Base-by-base conservation (phyloP, 2,797 vertebrate genomes). In the Zalophus californianus region DNA sequence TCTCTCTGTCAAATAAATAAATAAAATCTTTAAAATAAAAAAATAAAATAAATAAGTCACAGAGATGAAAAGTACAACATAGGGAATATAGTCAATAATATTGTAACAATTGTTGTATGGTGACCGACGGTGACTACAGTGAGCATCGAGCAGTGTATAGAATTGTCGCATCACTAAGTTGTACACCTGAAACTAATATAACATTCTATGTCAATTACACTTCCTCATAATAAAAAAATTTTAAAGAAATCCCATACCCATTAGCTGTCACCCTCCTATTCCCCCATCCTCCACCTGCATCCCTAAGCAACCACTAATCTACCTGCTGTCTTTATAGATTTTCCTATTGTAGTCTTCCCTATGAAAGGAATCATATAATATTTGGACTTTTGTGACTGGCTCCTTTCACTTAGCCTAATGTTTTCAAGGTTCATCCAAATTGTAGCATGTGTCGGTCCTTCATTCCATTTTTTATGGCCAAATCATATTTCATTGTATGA, bases 321-420 rank as follows among this genome's bases (percentile, higher is more conserved):
- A 32, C 32, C 75, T 23, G 11, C n/a, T 92, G 1, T 90, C n/a
- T 50, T 35, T 70, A 44, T 35, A 85, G 32, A 86, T 87, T 56
- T 91, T 27, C 41, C 35, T 64, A 27, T 93, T 78, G 12, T 35
- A 20, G 41, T 82, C 5, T 86, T 68, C 79, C 91, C 68, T 72
- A 66, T 82, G 48, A 96, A 92, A 87, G 60, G 41, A 86, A 50
- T 96, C 15, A 91, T 35, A 77, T 32, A 77, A 7, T 70, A 68
- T 66, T 68, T 82, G 21, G 14, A 82, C 29, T 58, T 94, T 41
- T 50, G 13, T 25, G 35, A 79, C 2, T 92, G 41, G 3, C 27
- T 93, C 75, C 56, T 95, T 93, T 88, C n/a, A 82, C 44, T 92
- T 89, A 85, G 21, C 25, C 48, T 94, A 84, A 58, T 25, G 84